Percentiles rank a stretch among this genome's conserved stretches.
These are phyloP conservation scores for Onychomys arenicola DNA, from an alignment of 2,797 vertebrate species.

Conservation along the genomic window DNA sequence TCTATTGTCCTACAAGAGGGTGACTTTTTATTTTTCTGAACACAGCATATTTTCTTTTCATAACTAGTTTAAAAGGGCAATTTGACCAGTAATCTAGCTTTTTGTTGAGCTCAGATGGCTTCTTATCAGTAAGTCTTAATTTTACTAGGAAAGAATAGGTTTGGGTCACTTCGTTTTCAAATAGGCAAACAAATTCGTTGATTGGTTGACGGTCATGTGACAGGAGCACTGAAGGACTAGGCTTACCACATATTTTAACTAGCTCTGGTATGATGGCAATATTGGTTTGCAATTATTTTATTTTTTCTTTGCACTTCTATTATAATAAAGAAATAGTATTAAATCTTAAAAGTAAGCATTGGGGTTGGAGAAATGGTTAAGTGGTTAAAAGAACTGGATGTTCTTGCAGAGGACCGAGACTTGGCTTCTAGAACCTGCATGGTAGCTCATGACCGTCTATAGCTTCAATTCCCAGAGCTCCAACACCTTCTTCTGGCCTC, in stretches of 20 bases:
- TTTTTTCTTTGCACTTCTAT: constrained; percentile 20
- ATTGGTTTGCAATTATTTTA: constrained; percentile 33
- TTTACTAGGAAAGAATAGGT: constrained; percentile 3
- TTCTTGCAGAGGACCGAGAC: neutral
- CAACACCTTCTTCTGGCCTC: neutral
- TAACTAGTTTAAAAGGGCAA: constrained; percentile 30
- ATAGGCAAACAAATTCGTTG: neutral
- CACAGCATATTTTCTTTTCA: constrained; percentile 44
- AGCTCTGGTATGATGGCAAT: neutral
- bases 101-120: constrained; percentile 19
- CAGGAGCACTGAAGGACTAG: neutral
- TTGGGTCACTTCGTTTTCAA: constrained; percentile 3
- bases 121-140: constrained; percentile 52
- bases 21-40: constrained; percentile 58
- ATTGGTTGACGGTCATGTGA: neutral
- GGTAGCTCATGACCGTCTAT: neutral
- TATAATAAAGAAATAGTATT: constrained; percentile 14
- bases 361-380: neutral
- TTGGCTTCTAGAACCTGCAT: neutral
- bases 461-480: neutral
- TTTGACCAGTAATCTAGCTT: constrained; percentile 35
- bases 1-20: constrained; percentile 53
- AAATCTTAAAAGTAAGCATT: constrained; percentile 32
- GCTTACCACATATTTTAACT: constrained; percentile 23
- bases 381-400: neutral